Base-by-base conservation (phyloP, 2,888 invertebrate species). In the Halictus quadricinctus region DNA sequence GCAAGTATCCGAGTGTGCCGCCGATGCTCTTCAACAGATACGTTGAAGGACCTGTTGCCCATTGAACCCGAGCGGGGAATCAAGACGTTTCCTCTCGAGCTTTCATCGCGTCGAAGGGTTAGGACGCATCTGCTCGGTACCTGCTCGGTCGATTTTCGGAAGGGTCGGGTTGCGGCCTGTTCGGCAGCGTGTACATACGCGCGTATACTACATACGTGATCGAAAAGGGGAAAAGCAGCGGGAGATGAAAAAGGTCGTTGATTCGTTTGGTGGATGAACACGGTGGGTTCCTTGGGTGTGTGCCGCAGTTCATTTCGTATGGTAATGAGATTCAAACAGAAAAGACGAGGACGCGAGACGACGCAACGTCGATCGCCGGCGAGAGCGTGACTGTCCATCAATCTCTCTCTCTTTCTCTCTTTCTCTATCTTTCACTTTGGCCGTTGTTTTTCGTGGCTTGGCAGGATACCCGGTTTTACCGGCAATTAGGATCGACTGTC, bases 41-140 rank as follows among this genome's bases (percentile, higher is more conserved):
- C 43, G 70, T 73, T 69, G 72, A 72, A 64, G 72, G 79, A 87
- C 80, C 81, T 86, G 83, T 79, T 74, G 66, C 54, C 54, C 25
- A 46, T 79, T 66, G 81, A 77, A 83, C 75, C 41, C 54, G 46
- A 48, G 29, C 60, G 54, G 48, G 58, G 84, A 87, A 88, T 90
- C 85, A 90, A 88, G 86, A 90, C 80, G 84, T 86, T 85, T 81
- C 82, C 87, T 86, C 69, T 72, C 58, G 58, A 66, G 72, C 77
- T 84, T 80, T 86, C 76, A 79, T 73, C 79, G 72, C 15, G 0
- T 74, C 79, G 81, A 81, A 81, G 77, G 87, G 84, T 87, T 79
- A 13, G 77, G 69, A 0, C 78, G 90, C 90, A 90, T 90, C 90
- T 88, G 89, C 90, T 72, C 75, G 70, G 82, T 90, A 89, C 90